phyloP scores from a whole-genome alignment of 2,888 invertebrate genomes.

The Muschampia plurimacula region DNA sequence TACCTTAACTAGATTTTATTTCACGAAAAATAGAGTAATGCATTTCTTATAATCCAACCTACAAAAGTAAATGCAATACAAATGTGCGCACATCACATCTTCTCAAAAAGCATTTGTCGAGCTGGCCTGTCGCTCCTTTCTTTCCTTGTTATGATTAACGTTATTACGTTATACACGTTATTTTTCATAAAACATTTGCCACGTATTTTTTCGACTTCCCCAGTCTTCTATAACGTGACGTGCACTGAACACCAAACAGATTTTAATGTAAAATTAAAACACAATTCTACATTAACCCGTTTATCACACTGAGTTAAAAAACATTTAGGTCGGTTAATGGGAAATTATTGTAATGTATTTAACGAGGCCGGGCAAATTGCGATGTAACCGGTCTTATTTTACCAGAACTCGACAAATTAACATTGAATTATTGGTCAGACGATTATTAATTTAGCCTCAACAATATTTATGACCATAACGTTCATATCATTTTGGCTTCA shows the following conservation, averaged over 20 bases:
- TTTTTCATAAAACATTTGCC: conserved; percentile 82
- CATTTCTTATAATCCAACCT: too few species aligned
- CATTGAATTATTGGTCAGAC: conserved; percentile 69
- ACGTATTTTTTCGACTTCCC: conserved; percentile 74
- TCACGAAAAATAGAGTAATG: too few species aligned
- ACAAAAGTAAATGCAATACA: conserved; percentile 10
- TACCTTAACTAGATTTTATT: too few species aligned
- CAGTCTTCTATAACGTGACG: conserved; percentile 75
- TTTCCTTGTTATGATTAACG: conserved; percentile 81
- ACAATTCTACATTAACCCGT: conserved; percentile 52
- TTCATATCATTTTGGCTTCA: conserved; percentile 41
- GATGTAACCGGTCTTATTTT: conserved; percentile 60
- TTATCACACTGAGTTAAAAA: conserved; percentile 8
- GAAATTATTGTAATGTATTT: conserved; percentile 28
- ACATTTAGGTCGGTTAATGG: conserved; percentile 3
- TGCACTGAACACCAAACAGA: conserved; percentile 72
- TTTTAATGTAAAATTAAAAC: conserved; percentile 69
- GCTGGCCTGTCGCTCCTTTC: conserved; percentile 71
- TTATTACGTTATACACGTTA: too few species aligned
- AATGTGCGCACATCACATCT: conserved; percentile 44
- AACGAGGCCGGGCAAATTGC: conserved; percentile 50
- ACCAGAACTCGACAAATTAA: conserved; percentile 66
- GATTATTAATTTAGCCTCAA: conserved; percentile 74
- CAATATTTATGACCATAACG: conserved; percentile 67
- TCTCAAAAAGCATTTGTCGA: conserved; percentile 77